Conservation (phyloP, 2,888 invertebrate genomes). For the Scaptomyza flava region DNA sequence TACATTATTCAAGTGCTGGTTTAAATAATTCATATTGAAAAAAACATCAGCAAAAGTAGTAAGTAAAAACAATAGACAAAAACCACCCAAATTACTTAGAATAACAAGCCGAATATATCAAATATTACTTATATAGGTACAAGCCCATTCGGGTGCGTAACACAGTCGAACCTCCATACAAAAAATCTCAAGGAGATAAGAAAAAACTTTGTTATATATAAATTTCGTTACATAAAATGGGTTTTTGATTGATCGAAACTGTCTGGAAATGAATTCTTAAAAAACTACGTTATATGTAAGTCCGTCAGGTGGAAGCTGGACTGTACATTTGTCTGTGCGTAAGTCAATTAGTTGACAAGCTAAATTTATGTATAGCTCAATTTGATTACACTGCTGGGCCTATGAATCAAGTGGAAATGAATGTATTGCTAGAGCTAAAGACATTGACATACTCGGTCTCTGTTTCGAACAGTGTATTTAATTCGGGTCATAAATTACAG, state of each 20-base stretch:
- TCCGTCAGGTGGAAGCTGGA: no score
- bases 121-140: background rate
- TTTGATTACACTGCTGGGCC: constrained; percentile 29
- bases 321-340: constrained; percentile 20
- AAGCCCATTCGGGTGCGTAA: background rate
- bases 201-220: no score
- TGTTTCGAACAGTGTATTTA: constrained; percentile 36
- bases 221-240: no score
- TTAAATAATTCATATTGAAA: no score
- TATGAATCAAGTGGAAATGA: constrained; percentile 29
- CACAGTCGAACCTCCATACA: no score
- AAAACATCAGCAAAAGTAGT: no score
- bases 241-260: no score
- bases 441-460: constrained; percentile 16
- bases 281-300: no score
- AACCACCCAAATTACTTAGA: no score
- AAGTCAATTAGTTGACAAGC: constrained; percentile 27
- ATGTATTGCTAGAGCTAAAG: constrained; percentile 16
- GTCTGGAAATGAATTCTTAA: no score
- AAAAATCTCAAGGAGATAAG: no score
- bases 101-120: constrained; percentile 18
- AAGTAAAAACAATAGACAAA: background rate
- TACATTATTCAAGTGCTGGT: no score
- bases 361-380: constrained; percentile 18
- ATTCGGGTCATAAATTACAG: constrained; percentile 49